Evolutionary conservation across 2,797 vertebrate species (phyloP).

Genomic region (Macrochelys suwanniensis): DNA sequence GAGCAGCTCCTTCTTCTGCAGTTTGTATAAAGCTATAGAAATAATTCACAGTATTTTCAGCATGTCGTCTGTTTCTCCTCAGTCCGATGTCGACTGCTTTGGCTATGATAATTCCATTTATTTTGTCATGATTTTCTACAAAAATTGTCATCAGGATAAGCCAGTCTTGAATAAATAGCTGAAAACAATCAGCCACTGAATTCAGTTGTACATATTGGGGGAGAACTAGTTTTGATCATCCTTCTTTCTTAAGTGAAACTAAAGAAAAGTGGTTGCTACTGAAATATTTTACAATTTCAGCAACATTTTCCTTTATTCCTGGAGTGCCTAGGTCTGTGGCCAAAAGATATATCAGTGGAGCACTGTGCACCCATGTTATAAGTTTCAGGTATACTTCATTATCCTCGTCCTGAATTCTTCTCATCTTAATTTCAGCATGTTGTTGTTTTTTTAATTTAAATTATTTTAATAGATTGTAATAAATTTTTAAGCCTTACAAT

Average conservation of each 20-base stretch:
- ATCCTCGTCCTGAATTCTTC: not conserved
- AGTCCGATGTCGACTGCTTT: too few species aligned
- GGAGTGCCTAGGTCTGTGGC: not conserved
- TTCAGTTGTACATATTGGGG: not conserved
- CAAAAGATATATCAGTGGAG: not conserved
- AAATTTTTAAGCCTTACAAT: not conserved
- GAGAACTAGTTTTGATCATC: not conserved
- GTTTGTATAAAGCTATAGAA: not conserved
- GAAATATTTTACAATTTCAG: not conserved
- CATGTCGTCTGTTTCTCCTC: too few species aligned
- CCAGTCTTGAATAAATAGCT: not conserved
- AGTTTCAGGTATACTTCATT: not conserved
- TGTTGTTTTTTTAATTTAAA: not conserved
- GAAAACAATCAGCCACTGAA: not conserved
- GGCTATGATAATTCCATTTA: not conserved
- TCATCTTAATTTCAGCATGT: conserved; percentile 1
- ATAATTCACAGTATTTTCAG: not conserved
- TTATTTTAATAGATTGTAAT: too few species aligned
- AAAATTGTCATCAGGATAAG: not conserved
- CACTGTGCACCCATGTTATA: not conserved
- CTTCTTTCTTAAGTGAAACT: conserved; percentile 3
- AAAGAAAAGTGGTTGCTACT: not conserved
- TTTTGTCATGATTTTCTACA: not conserved
- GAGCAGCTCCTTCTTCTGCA: not conserved
- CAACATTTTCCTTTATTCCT: conserved; percentile 4